Evolutionary conservation across 2,113 vertebrate genomes (phyloP).

Genomic region (Perca flavescens): DNA sequence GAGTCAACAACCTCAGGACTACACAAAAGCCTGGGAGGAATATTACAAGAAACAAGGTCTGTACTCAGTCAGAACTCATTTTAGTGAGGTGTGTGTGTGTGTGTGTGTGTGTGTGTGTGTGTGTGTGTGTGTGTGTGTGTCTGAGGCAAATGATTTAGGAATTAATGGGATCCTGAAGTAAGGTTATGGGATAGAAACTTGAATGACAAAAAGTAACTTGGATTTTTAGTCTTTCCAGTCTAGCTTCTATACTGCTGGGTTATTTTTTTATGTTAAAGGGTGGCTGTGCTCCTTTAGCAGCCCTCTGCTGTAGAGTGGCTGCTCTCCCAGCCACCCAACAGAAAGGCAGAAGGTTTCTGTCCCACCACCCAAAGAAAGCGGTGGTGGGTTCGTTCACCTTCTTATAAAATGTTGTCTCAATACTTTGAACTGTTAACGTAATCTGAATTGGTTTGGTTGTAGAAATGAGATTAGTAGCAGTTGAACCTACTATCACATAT

Average conservation of each 20-base stretch:
- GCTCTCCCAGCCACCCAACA: constrained; percentile 77
- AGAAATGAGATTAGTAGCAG: background rate
- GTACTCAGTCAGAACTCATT: background rate
- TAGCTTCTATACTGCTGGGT: no score
- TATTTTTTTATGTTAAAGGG: constrained; percentile 51
- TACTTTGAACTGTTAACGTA: background rate
- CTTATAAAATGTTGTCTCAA: constrained; percentile 60
- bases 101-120: no score
- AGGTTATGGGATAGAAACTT: no score
- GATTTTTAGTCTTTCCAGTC: no score
- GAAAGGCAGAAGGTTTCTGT: constrained; percentile 84
- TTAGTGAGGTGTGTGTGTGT: no score
- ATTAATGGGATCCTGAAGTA: background rate
- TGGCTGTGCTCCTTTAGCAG: constrained; percentile 54
- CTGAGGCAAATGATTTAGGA: no score
- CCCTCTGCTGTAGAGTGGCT: constrained; percentile 75
- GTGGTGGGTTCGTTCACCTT: constrained; percentile 86
- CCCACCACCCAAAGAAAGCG: constrained; percentile 64
- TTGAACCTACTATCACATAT: background rate
- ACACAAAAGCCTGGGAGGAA: constrained; percentile 89
- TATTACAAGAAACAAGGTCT: constrained; percentile 90
- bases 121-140: no score
- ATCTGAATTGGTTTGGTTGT: background rate
- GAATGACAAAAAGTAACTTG: no score
- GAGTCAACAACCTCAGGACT: constrained; percentile 87